Conservation (phyloP, 2,113 vertebrate species). For the Bagarius yarrelli region DNA sequence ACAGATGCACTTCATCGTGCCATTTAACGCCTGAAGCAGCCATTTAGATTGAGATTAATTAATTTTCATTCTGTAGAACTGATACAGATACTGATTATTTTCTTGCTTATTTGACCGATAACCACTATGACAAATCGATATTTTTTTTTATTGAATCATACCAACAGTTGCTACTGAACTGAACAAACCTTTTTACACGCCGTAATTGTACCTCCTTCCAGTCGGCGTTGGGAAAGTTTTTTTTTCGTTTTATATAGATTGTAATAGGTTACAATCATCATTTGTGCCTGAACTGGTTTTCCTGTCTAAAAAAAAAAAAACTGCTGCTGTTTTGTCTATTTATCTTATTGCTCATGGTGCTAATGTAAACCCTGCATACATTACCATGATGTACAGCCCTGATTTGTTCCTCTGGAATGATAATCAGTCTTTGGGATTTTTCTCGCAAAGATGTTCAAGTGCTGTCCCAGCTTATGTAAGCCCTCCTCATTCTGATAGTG, state of each 20-base stretch:
- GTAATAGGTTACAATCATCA: conserved; percentile 21
- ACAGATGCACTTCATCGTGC: not conserved
- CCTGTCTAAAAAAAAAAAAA: conserved; percentile 23
- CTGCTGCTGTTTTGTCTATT: conserved; percentile 50
- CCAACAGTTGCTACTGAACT: too few relatives aligned
- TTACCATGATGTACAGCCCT: conserved; percentile 60
- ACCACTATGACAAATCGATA: too few relatives aligned
- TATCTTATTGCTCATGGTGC: conserved; percentile 55
- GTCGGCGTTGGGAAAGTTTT: too few relatives aligned
- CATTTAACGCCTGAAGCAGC: not conserved
- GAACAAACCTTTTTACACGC: too few relatives aligned
- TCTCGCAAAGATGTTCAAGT: conserved; percentile 51
- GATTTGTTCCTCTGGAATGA: conserved; percentile 57
- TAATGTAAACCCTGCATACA: conserved; percentile 51
- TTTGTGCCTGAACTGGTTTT: conserved; percentile 21
- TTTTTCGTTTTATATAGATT: too few relatives aligned
- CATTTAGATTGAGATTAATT: not conserved
- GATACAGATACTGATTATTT: too few relatives aligned
- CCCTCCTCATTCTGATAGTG: conserved; percentile 52
- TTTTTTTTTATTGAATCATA: too few relatives aligned
- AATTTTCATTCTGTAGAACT: too few relatives aligned
- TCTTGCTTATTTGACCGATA: too few relatives aligned
- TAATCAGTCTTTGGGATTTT: conserved; percentile 57
- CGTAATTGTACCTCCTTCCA: too few relatives aligned
- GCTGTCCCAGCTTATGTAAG: conserved; percentile 47